These are phyloP conservation scores for Omphaloscelis lunosa DNA, from an alignment of 2,888 invertebrate genomes.

Conservation along the genomic window DNA sequence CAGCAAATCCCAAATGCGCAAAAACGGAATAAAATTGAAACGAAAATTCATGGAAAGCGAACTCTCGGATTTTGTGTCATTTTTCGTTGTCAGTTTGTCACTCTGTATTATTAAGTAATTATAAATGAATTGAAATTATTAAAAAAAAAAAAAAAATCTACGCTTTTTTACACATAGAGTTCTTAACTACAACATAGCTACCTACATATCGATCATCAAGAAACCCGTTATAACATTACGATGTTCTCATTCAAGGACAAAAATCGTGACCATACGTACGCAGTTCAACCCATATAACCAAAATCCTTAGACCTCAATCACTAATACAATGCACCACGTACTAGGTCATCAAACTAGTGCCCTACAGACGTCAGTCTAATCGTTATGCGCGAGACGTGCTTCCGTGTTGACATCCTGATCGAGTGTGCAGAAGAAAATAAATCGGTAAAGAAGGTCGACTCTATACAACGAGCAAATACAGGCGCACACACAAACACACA, in stretches of 20 bases:
- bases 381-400: conserved; percentile 54
- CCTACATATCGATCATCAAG: not conserved
- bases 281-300: conserved; percentile 31
- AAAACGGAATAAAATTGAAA: no score
- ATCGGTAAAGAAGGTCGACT: not conserved
- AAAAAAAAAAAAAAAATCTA: not conserved
- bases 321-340: conserved; percentile 39
- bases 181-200: not conserved
- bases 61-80: not conserved
- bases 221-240: not conserved
- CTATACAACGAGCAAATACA: not conserved
- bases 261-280: conserved; percentile 17
- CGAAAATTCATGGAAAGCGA: no score
- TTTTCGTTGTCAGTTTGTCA: not conserved
- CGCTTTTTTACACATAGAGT: not conserved
- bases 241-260: not conserved
- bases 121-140: not conserved
- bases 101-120: not conserved
- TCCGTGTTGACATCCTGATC: conserved; percentile 53
- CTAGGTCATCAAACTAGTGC: conserved; percentile 56
- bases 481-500: not conserved
- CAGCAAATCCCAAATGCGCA: no score
- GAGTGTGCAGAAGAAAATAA: not conserved
- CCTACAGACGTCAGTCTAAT: conserved; percentile 50
- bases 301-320: conserved; percentile 33